Evolutionary conservation across 2,888 invertebrate species (phyloP), one percentile per base, ranked within the genome.

Genomic region (Mythimna pallens): DNA sequence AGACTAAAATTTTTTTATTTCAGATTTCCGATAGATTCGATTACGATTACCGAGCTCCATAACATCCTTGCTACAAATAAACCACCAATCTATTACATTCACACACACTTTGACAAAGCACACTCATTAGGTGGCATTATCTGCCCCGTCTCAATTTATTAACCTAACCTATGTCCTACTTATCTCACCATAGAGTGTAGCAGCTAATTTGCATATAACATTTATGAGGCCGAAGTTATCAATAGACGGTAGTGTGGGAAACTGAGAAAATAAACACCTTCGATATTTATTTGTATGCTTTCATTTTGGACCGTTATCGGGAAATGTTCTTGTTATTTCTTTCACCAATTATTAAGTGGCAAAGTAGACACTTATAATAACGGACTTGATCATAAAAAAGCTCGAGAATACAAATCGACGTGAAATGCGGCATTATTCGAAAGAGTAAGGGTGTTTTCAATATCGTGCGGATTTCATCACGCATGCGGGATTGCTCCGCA

Each of bases 131-230:
- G 65, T 34, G 74, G 67, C 70, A 73, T 77, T 83, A 84, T 84
- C 84, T 55, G 25, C 50, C 68, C 14, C 40, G 70, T 75, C 58
- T 81, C 58, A 73, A 85, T 85, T 85, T 83, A 86, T 84, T 82
- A 61, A 62, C 58, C 36, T 86, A 84, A 86, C 82, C 82, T 85
- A 76, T 83, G 86, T 85, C 80, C 73, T 61, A 74, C 61, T 70
- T 85, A 85, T 85, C 75, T 57, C 9, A 6, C 17, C 25, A 22
- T 25, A 59, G 81, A 80, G 73, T 76, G 63, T 77, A 69, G 58
- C 70, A 69, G 20, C 70, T 73, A 76, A 85, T 85, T 80, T 80
- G 86, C 87, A 81, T 87, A 66, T 68, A 73, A 84, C 84, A 84
- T 81, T 79, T 80, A 71, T 78, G 65, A 70, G 63, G 58, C 14